Base-by-base conservation (phyloP, 2,797 vertebrate genomes). In the Premnoplex brunnescens region DNA sequence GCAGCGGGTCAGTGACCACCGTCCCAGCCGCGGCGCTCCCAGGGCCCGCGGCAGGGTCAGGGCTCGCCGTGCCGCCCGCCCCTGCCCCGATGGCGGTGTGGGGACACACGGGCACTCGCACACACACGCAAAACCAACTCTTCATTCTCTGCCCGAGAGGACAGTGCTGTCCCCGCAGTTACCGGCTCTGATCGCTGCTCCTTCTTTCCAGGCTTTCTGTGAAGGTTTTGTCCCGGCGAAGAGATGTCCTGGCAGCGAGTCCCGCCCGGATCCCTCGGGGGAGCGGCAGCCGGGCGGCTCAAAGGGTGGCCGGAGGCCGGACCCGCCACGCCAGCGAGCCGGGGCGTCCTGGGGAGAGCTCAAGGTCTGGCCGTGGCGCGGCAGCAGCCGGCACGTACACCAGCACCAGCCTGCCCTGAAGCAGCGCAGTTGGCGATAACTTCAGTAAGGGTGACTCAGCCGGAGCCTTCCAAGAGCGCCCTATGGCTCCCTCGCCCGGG, bases 101-200 rank as follows among this genome's bases (percentile, higher is more conserved):
- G 24, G 64, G 37, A 46, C 71, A 44, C 75, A 1, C 15, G 28
- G 32, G 39, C 73, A 22, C n/a, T 2, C 86, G 22, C 60, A 7
- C 58, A 6, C 46, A 10, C 41, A 44, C 66, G 88, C 94, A 91
- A 85, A 95, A 30, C 74, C 92, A 39, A 58, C 94, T 89, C 91
- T 86, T 91, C 96, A 56, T 89, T 89, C 96, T 77, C 93, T 41
- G 46, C 71, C 92, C 96, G 68, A 96, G 74, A 93, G 97, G 92
- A 97, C 97, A 97, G 94, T 96, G 97, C 97, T 92, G 97, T 94
- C 96, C 97, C 97, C 94, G 89, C 82, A 92, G 97, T 98, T 98
- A 98, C 98, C 98, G 41, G 39, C 23, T 91, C 85, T 41, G 94
- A 86, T 96, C 91, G 6, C 95, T 80, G 91, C 96, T 80, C 93